These are phyloP conservation scores for Crotalus horridus DNA, from an alignment of 2,113 vertebrate genomes.

Conservation along the genomic window DNA sequence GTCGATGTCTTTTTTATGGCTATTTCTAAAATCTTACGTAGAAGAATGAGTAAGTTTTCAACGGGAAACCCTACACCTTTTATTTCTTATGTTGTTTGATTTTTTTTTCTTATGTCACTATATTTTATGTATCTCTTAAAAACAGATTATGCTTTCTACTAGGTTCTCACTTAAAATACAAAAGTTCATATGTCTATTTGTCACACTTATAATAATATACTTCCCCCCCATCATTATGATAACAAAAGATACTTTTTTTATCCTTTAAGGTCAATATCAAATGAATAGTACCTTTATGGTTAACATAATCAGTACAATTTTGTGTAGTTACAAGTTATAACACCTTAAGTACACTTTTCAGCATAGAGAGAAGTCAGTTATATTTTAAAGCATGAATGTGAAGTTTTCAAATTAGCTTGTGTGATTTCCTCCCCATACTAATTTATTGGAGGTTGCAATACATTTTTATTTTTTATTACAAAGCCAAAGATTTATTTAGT, in stretches of 20 bases:
- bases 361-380: not conserved
- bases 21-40: conserved; percentile 36
- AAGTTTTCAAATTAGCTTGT: conserved; percentile 24
- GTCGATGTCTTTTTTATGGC: conserved; percentile 16
- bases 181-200: not conserved
- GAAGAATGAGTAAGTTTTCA: conserved; percentile 1
- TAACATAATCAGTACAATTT: not conserved
- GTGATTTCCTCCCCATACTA: conserved; percentile 14
- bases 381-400: conserved; percentile 28
- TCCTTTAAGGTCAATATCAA: not conserved
- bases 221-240: not conserved
- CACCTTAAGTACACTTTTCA: conserved; percentile 4
- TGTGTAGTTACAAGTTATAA: not conserved
- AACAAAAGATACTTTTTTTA: not conserved
- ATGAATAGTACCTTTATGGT: conserved; percentile 3
- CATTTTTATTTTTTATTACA: conserved; percentile 35
- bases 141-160: not conserved
- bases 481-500: conserved; percentile 59
- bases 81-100: conserved; percentile 12
- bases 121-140: conserved; percentile 4
- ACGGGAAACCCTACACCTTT: conserved; percentile 3
- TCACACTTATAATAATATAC: not conserved
- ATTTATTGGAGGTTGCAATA: conserved; percentile 35
- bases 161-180: not conserved
- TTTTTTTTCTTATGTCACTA: not conserved